Evolutionary conservation across 2,797 vertebrate species (phyloP).

Genomic region (Enoplosus armatus): DNA sequence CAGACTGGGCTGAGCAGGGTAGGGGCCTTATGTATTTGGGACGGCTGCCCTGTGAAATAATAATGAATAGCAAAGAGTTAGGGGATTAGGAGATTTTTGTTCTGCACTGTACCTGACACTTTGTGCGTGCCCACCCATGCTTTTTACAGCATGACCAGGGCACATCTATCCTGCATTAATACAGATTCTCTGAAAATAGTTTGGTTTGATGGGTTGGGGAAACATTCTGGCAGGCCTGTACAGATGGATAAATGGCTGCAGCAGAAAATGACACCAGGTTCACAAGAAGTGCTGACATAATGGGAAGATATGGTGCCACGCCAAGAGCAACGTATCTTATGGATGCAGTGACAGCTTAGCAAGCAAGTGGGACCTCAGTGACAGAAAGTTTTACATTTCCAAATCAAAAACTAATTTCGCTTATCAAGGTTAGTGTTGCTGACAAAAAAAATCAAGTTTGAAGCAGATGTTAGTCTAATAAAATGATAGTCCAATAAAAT

Average conservation of each 20-base stretch:
- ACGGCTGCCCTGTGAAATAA: constrained; percentile 73
- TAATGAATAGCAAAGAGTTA: constrained; percentile 74
- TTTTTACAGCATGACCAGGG: constrained; percentile 46
- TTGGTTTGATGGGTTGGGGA: constrained; percentile 29
- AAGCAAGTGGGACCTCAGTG: neutral
- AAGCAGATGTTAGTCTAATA: neutral
- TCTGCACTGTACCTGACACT: constrained; percentile 76
- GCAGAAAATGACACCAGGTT: constrained; percentile 32
- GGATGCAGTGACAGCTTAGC: neutral
- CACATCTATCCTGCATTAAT: constrained; percentile 46
- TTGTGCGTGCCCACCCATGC: constrained; percentile 60
- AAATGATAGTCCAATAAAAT: neutral
- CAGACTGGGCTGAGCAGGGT: constrained; percentile 69
- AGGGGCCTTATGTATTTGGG: constrained; percentile 73
- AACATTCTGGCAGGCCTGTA: constrained; percentile 20
- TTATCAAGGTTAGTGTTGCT: neutral
- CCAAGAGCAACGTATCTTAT: constrained; percentile 3
- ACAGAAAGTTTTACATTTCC: neutral
- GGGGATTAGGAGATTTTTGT: constrained; percentile 77
- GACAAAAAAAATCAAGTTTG: neutral
- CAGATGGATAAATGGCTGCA: constrained; percentile 32
- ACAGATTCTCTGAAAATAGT: constrained; percentile 32
- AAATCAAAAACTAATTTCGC: neutral
- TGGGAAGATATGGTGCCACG: constrained; percentile 24
- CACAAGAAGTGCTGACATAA: constrained; percentile 30